phyloP scores from a whole-genome alignment of 2,888 invertebrate genomes.

The Busseola fusca region DNA sequence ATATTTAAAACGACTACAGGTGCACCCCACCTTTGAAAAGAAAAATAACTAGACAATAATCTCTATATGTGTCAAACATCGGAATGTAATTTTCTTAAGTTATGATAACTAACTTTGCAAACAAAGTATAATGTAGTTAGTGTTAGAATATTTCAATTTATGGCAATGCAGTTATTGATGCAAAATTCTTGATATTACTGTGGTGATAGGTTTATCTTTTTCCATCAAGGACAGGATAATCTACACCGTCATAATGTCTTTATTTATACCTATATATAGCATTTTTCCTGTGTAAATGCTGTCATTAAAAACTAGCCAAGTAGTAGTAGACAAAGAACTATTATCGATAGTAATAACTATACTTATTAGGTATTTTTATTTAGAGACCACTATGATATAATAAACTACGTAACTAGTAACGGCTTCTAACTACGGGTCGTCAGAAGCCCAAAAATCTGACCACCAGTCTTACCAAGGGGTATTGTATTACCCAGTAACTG shows the following conservation, averaged over 20 bases:
- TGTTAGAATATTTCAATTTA: conserved; percentile 14
- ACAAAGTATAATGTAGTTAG: conserved; percentile 10
- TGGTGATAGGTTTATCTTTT: conserved; percentile 16
- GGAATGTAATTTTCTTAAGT: conserved; percentile 35
- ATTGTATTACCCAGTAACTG: no score
- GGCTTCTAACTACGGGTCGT: no score
- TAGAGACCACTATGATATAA: not conserved
- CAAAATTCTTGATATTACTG: not conserved
- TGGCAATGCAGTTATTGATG: not conserved
- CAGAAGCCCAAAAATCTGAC: no score
- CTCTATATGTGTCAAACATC: conserved; percentile 32
- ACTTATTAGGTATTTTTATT: not conserved
- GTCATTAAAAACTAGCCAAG: not conserved
- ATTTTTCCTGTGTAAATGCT: not conserved
- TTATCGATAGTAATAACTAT: not conserved
- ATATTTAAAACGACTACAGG: conserved; percentile 47
- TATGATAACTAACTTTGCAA: conserved; percentile 21
- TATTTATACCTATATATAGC: not conserved
- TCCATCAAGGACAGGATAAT: not conserved
- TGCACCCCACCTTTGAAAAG: conserved; percentile 47
- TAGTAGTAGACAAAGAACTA: not conserved
- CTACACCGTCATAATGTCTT: not conserved
- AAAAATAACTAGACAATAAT: conserved; percentile 45
- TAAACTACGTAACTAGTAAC: not conserved
- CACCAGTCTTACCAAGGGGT: no score